Conservation (phyloP, 2,888 invertebrate species). For the Xanthorhoe spadicearia region DNA sequence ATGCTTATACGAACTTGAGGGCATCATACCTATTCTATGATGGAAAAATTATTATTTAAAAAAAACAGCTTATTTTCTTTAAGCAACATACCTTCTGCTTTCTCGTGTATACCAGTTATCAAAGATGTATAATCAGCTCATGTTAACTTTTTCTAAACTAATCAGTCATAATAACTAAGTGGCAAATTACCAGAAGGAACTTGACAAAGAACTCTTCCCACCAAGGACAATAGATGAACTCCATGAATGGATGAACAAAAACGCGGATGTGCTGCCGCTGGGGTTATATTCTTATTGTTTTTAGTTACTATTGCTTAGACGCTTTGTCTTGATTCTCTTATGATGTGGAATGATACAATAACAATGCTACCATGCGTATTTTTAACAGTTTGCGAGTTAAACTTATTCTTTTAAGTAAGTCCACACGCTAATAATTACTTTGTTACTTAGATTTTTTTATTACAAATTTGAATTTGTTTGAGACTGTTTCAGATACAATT, state of each 20-base stretch:
- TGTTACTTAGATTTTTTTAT: no score
- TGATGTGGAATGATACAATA: constrained; percentile 4
- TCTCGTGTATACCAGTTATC: constrained; percentile 1
- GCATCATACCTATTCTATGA: no score
- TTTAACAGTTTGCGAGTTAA: not conserved
- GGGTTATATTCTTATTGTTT: constrained; percentile 42
- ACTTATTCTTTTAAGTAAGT: no score
- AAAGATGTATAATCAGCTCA: constrained; percentile 1
- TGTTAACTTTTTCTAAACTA: constrained; percentile 7
- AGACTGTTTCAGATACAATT: no score
- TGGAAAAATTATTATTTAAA: not conserved
- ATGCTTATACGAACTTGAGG: no score
- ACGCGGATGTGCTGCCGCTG: constrained; percentile 64
- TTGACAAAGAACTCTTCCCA: constrained; percentile 42
- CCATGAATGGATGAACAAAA: constrained; percentile 69
- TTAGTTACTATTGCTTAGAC: constrained; percentile 32
- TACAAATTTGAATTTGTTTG: no score
- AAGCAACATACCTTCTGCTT: not conserved
- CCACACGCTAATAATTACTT: no score
- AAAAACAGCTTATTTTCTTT: no score
- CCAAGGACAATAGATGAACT: constrained; percentile 63
- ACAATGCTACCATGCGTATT: not conserved
- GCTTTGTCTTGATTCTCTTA: constrained; percentile 12
- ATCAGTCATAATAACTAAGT: constrained; percentile 13
- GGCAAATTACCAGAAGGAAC: constrained; percentile 23